Evolutionary conservation across 1,140 invertebrate genomes (phyloP), one percentile per base, ranked within the genome.

Genomic region (Hestina assimilis): DNA sequence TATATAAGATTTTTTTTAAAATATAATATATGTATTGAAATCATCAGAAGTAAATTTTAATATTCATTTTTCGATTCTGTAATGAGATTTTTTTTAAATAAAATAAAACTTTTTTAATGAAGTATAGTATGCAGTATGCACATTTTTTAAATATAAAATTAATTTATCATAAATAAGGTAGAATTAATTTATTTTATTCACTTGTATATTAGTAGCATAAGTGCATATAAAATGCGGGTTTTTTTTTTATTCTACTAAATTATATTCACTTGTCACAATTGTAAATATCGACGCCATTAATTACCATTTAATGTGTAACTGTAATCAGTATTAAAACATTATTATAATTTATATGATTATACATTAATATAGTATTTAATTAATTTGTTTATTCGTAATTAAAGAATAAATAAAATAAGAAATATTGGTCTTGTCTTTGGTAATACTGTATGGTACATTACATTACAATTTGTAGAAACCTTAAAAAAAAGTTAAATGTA

Each of bases 261-360:
- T 79, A 79, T 80, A 73, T 72, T 65, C 59, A n/a, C 66, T 73
- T 69, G 73, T 75, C 72, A 77, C 69, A 58, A 60, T 38, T 86
- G 79, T 83, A 81, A 77, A 84, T 83, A 83, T 59, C 47, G 50
- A 20, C n/a, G 75, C 83, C 79, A 86, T 83, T 70, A 71, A 74
- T 77, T 83, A 82, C 74, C 75, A 79, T 83, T 69, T 66, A 66
- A 65, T 81, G 76, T 72, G 72, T 79, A 79, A 81, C 61, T 81
- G 69, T 83, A 84, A 86, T 86, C 83, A 86, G 83, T 86, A 86
- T 86, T 86, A 86, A 79, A 75, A 72, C 69, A 75, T 76, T 80
- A 72, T 75, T 68, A 60, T 81, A 76, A 83, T 81, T 83, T 79
- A 79, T 80, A 66, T 72, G 50, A 67, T 74, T 46, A 47, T 57